Percentiles rank a stretch among this genome's conserved stretches.
Conservation (phyloP, 2,797 vertebrate genomes). For the Uromys caudimaculatus region DNA sequence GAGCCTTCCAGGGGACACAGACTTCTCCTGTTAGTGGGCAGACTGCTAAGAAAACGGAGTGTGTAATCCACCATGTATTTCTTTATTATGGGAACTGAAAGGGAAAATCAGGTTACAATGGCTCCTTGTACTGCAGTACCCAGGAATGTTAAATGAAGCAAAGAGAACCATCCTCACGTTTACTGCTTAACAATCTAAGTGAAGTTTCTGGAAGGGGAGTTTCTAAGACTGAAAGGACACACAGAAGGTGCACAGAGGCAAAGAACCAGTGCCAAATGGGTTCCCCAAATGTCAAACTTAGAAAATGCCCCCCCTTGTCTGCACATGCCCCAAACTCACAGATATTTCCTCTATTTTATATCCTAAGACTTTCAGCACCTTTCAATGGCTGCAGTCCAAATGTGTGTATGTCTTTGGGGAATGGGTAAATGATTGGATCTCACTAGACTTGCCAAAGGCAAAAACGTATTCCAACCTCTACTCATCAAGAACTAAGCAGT, state of each 20-base stretch:
- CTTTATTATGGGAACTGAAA: not conserved
- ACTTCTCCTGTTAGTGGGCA: not conserved
- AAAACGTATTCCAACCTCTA: slow-evolving; percentile 12
- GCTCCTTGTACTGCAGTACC: not conserved
- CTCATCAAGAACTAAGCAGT: not conserved
- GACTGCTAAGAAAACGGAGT: not conserved
- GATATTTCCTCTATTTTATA: not conserved
- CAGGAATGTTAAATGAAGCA: slow-evolving; percentile 14
- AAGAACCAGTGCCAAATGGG: not conserved
- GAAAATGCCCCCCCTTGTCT: not conserved
- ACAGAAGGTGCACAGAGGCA: too few relatives aligned
- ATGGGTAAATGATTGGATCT: not conserved
- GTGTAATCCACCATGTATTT: not conserved
- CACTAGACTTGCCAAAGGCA: not conserved
- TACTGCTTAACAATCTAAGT: not conserved
- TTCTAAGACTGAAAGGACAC: not conserved
- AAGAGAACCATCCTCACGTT: not conserved
- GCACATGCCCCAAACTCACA: slow-evolving; percentile 33
- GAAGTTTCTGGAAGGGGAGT: slow-evolving; percentile 6
- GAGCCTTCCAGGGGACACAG: not conserved
- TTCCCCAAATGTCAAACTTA: not conserved
- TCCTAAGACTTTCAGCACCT: not conserved
- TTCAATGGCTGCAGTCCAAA: not conserved
- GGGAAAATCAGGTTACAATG: not conserved
- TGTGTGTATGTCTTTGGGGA: slow-evolving; percentile 17